Evolutionary conservation across 2,797 vertebrate species (phyloP).

Genomic region (Urophycis tenuis): DNA sequence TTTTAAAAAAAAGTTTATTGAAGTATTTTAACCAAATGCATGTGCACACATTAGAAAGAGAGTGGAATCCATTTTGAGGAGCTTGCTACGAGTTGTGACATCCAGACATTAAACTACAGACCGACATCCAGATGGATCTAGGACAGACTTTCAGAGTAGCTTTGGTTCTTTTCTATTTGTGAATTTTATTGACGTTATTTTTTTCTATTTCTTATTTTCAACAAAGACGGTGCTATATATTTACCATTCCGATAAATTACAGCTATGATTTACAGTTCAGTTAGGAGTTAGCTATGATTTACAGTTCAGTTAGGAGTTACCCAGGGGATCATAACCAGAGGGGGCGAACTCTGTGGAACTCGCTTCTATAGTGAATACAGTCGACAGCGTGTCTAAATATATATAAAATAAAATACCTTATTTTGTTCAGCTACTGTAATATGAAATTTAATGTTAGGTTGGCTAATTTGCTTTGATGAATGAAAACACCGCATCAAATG

Average conservation of each 20-base stretch:
- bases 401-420: conserved; percentile 9
- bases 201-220: conserved; percentile 72
- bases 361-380: conserved; percentile 62
- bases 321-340: conserved; percentile 60
- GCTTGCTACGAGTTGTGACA: conserved; percentile 56
- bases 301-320: conserved; percentile 70
- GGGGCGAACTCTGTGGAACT: conserved; percentile 55
- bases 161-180: conserved; percentile 57
- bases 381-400: conserved; percentile 51
- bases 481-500: conserved; percentile 36
- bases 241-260: conserved; percentile 94
- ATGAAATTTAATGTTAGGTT: conserved; percentile 42
- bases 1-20: conserved; percentile 29
- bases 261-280: conserved; percentile 63
- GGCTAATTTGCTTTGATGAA: conserved; percentile 29
- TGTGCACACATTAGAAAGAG: conserved; percentile 57
- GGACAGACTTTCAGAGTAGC: conserved; percentile 37
- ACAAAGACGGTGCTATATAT: conserved; percentile 93
- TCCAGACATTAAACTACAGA: conserved; percentile 21
- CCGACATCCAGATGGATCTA: conserved; percentile 41
- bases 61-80: conserved; percentile 37
- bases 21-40: conserved; percentile 73
- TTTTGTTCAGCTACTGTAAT: conserved; percentile 48
- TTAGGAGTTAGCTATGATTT: conserved; percentile 69
- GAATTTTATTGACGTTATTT: conserved; percentile 60